Percentiles rank a stretch among this genome's conserved stretches.
Conservation (phyloP, 2,888 invertebrate genomes). For the Callinectes sapidus region DNA sequence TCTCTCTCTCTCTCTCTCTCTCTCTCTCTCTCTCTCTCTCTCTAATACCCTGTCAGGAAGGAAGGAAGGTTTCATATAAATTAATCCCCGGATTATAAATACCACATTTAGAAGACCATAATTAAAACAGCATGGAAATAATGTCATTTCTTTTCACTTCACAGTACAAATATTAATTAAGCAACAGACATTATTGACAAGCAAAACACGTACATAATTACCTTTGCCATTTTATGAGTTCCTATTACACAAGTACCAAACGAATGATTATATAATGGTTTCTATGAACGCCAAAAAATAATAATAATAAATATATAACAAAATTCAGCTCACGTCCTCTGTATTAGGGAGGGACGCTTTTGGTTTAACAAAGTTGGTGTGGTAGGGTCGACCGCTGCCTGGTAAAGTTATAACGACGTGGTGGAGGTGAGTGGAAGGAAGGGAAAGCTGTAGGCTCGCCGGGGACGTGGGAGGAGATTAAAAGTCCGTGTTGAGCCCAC, state of each 20-base stretch:
- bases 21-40: too few species aligned
- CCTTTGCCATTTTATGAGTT: neutral
- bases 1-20: too few species aligned
- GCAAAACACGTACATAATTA: neutral
- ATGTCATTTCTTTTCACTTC: neutral
- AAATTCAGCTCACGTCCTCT: neutral
- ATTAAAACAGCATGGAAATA: neutral
- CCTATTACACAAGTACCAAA: neutral
- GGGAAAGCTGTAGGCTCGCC: neutral
- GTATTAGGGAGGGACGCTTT: conserved; percentile 2
- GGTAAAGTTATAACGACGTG: neutral
- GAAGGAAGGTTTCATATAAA: neutral
- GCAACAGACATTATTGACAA: neutral
- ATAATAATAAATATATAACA: neutral
- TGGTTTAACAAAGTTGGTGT: conserved; percentile 25
- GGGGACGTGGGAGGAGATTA: neutral
- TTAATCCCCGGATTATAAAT: neutral
- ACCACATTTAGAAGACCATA: neutral
- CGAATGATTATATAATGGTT: neutral
- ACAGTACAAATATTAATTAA: neutral
- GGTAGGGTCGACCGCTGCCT: conserved; percentile 12
- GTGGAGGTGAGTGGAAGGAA: neutral
- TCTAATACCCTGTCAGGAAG: neutral
- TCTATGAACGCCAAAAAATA: neutral
- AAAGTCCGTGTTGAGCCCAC: neutral